A percentile compares a stretch with the other conserved stretches of the same genome.
Evolutionary conservation across 2,797 vertebrate species (phyloP).

Genomic region (Enteromius unitaeniatus): DNA sequence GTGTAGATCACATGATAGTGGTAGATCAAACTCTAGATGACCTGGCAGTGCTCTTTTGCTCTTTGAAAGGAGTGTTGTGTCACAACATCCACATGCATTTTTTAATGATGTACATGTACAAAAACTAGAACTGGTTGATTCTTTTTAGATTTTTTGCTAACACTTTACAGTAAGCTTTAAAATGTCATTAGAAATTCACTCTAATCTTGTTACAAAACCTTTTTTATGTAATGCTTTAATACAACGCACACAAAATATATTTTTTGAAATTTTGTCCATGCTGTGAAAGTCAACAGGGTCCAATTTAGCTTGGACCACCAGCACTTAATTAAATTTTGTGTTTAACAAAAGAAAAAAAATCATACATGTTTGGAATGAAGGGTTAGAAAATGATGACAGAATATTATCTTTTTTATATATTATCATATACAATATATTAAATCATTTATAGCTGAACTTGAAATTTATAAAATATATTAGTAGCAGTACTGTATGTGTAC

Average conservation of each 20-base stretch:
- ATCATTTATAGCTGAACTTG: background rate
- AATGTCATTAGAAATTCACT: background rate
- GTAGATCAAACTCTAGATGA: slow-evolving; percentile 56
- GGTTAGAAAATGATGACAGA: background rate
- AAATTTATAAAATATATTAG: background rate
- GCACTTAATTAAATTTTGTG: no score
- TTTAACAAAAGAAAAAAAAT: no score
- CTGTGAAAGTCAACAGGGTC: no score
- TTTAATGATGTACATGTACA: background rate
- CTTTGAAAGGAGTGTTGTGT: background rate
- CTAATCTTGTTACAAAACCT: background rate
- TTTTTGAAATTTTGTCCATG: background rate
- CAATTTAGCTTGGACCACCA: no score
- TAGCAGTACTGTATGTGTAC: background rate
- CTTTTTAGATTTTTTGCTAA: background rate
- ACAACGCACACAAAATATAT: no score
- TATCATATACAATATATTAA: background rate
- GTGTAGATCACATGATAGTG: slow-evolving; percentile 31
- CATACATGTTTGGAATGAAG: no score
- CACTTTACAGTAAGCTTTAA: no score
- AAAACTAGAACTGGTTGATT: background rate
- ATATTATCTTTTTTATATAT: background rate
- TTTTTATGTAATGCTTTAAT: background rate
- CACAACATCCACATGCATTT: background rate
- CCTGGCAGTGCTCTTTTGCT: slow-evolving; percentile 33